Evolutionary conservation across 1,140 invertebrate species (phyloP), one percentile per base, ranked within the genome.

Genomic region (Drosophila sechellia): DNA sequence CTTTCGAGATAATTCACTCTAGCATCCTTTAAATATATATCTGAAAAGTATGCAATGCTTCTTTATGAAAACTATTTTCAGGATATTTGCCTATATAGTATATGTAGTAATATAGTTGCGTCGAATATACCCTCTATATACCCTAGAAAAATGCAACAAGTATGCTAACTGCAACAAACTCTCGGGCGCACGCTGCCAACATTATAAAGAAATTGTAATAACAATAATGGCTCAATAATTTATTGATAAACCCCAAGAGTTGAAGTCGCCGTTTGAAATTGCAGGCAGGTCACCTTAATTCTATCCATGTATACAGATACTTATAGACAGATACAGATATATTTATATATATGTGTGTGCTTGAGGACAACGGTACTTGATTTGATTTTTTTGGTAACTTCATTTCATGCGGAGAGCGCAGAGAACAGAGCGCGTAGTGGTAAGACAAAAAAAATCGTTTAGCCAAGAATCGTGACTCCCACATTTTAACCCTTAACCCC

Each of bases 401-500:
- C 85, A 89, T 89, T 89, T 89, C 65, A 89, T 73, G 69, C 84
- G 56, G 48, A 50, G 48, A 50, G 27, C 69, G 69, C 27, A 22
- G 52, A 74, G 73, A 37, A 60, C 60, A 43, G 73, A 64, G 70
- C 73, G 80, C 80, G 83, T 79, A 89, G 48, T 77, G 63, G 68
- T 69, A 65, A 76, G 68, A 70, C 50, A 49, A 70, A 70, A 39
- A 70, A 80, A 80, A 85, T 79, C 57, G 81, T 64, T 79, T 77
- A 71, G 72, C 73, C 74, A 56, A 70, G 77, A 91, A 91, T 91
- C 90, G 90, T 91, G 90, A 91, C 90, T 91, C 85, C 90, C 79
- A 91, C 90, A 91, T 91, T 87, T 91, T 91, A 86, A 91, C 90
- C 90, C 85, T 90, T 91, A 80, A 91, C 81, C 90, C 72, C 71